A percentile compares a stretch with the other conserved stretches of the same genome.
Conservation (phyloP, 2,113 vertebrate genomes). For the Erythrocercus mccallii region DNA sequence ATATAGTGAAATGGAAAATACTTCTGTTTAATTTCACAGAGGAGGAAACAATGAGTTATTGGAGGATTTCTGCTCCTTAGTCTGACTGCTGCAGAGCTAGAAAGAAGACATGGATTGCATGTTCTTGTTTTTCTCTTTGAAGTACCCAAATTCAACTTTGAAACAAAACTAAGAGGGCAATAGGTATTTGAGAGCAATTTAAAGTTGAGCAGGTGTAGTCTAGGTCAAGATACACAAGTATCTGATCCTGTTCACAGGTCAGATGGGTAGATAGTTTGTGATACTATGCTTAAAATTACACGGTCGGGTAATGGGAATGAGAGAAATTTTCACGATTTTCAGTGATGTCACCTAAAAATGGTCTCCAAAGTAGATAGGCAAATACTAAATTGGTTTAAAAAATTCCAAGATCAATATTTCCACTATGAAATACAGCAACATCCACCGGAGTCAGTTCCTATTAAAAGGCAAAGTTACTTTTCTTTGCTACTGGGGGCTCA, state of each 20-base stretch:
- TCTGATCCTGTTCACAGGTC: background rate
- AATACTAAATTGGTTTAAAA: background rate
- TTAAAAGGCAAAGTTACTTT: background rate
- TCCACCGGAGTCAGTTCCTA: background rate
- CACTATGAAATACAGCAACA: background rate
- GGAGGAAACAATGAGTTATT: background rate
- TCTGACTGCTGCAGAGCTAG: background rate
- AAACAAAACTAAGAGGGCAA: background rate
- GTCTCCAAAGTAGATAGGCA: background rate
- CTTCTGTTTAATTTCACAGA: background rate
- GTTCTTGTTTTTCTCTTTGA: background rate
- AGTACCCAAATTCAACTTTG: background rate
- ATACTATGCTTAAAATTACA: background rate
- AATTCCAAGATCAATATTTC: background rate
- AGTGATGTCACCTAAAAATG: background rate
- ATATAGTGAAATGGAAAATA: background rate
- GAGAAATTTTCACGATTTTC: background rate
- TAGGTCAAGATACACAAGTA: background rate
- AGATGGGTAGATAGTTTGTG: background rate
- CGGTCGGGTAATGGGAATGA: background rate
- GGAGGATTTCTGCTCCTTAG: background rate
- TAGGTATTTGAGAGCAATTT: background rate
- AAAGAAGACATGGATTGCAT: background rate
- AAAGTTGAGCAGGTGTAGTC: background rate
- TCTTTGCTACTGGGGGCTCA: background rate